Base-by-base conservation (phyloP, 2,888 invertebrate genomes). In the Crepidodera aurea region DNA sequence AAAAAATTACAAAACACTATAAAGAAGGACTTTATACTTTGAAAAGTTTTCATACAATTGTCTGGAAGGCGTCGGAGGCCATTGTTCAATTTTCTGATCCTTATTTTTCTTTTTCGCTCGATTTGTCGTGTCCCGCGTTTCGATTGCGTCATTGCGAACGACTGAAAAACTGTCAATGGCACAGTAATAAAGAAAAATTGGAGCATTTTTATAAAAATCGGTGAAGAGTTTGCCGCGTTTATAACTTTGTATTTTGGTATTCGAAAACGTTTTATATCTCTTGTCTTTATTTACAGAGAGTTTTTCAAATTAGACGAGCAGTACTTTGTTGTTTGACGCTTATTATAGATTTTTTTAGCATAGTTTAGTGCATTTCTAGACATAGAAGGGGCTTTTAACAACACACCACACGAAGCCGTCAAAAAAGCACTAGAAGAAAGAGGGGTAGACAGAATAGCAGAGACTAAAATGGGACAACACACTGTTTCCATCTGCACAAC, bases 1-100 rank as follows among this genome's bases (percentile, higher is more conserved):
- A 48, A 48, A 48, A 46, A 56, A 56, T 15, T 56, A 34, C 56
- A 46, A 46, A 57, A 39, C 48, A 22, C 50, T 50, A 18, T 37
- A 48, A 57, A 44, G 25, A 22, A 22, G 27, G 48, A 18, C 34
- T 57, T n/a, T 48, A 37, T 19, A 56, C 56, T 56, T 56, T 25
- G 15, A 19, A 25, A 56, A 46, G 46, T 56, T 56, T 56, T 19
- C 16, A 5, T 39, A 39, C 39, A 37, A 50, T 57, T 57, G 48
- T 57, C 48, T 39, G 37, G 37, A 57, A 48, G 15, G 56, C 56
- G 48, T 48, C 25, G 34, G 5, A 57, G 48, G 39, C 57, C 27
- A 48, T 57, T 57, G 57, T 57, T 57, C 57, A 57, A 57, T 57
- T 34, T 39, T 34, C 39, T 50, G 37, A 25, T 48, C 39, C 48